Percentiles rank a stretch among this genome's conserved stretches.
Evolutionary conservation across 2,113 vertebrate genomes (phyloP).

Genomic region (Chionis minor): DNA sequence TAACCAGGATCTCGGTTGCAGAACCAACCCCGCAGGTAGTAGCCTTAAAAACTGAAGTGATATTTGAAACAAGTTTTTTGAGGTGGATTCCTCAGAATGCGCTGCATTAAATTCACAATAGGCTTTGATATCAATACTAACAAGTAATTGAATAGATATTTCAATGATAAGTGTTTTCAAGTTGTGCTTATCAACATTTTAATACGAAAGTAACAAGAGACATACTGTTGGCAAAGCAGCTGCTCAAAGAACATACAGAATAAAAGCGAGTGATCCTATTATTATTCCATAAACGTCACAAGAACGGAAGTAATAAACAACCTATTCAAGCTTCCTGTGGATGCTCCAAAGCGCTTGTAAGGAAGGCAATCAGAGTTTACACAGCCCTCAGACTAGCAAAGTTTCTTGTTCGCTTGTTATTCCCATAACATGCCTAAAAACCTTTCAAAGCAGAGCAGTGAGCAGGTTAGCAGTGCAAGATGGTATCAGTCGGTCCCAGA

Average conservation of each 20-base stretch:
- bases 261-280: neutral
- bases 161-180: neutral
- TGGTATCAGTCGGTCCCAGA: accelerated
- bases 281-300: accelerated
- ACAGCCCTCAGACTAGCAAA: neutral
- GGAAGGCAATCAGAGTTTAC: neutral
- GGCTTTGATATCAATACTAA: neutral
- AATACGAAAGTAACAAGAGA: neutral
- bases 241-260: neutral
- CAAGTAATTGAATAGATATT: neutral
- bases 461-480: neutral
- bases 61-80: neutral
- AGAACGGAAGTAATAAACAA: neutral
- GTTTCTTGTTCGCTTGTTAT: neutral
- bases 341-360: neutral
- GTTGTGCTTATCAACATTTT: neutral
- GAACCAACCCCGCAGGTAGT: neutral
- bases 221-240: neutral
- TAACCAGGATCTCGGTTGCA: neutral
- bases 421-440: neutral
- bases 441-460: neutral
- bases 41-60: neutral
- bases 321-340: neutral
- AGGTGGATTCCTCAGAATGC: neutral
- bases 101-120: neutral